phyloP scores from a whole-genome alignment of 1,140 invertebrate species.

The Atta cephalotes region DNA sequence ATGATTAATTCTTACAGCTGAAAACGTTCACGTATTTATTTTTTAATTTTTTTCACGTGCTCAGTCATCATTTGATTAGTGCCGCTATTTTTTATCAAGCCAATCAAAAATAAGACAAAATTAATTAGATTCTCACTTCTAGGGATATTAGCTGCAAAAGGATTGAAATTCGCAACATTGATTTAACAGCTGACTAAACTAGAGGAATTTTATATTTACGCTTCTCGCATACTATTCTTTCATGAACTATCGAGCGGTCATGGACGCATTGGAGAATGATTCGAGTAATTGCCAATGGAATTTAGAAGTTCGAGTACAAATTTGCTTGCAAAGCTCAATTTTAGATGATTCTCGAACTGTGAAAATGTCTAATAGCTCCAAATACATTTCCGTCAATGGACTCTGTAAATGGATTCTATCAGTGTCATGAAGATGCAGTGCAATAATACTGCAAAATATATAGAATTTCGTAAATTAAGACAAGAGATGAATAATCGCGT shows the following conservation, averaged over 20 bases:
- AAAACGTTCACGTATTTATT: no score
- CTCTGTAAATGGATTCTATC: not conserved
- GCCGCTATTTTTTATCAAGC: no score
- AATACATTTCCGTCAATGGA: not conserved
- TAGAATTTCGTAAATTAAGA: conserved; percentile 39
- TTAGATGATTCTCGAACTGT: not conserved
- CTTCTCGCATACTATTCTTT: not conserved
- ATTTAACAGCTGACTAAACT: not conserved
- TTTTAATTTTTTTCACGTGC: no score
- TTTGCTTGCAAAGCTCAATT: not conserved
- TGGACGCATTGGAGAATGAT: not conserved
- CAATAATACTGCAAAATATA: conserved; percentile 8
- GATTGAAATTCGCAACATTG: no score
- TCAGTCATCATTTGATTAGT: no score
- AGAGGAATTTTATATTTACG: not conserved
- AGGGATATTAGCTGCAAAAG: no score
- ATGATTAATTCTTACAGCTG: no score
- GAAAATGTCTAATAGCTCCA: not conserved
- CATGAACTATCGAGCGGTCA: not conserved
- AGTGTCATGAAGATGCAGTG: not conserved
- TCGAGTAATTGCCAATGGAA: conserved; percentile 1
- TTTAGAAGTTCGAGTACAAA: not conserved
- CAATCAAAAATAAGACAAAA: no score
- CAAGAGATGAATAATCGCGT: conserved; percentile 68
- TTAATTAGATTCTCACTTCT: no score